phyloP scores from a whole-genome alignment of 2,797 vertebrate species.

The Helarctos malayanus region DNA sequence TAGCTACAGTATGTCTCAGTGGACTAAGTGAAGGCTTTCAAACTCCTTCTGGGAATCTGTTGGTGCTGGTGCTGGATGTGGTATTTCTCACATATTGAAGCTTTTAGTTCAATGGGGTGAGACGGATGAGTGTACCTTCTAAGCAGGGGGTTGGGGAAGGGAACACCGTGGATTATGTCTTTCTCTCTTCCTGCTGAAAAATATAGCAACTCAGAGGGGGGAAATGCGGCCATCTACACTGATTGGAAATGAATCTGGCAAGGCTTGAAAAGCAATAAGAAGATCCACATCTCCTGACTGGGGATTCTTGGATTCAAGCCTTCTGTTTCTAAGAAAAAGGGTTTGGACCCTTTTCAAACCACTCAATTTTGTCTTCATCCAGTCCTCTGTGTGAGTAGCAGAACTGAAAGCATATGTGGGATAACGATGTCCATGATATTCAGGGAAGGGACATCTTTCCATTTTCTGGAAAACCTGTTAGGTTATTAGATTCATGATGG shows the following conservation, averaged over 20 bases:
- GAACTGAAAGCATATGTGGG: neutral
- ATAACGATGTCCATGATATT: neutral
- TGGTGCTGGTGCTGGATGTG: neutral
- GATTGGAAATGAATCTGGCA: neutral
- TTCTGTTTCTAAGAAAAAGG: slow-evolving; percentile 10
- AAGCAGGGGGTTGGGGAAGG: neutral
- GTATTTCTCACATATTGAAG: neutral
- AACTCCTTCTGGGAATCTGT: neutral
- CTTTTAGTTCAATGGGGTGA: neutral
- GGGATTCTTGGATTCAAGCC: neutral
- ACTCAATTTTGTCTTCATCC: neutral
- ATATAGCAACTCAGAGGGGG: neutral
- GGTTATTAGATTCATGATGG: neutral
- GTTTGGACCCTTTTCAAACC: neutral
- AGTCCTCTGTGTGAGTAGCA: neutral
- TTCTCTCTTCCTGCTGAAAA: neutral
- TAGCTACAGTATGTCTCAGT: neutral
- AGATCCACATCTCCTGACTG: neutral
- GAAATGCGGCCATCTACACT: neutral
- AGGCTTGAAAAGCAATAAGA: neutral
- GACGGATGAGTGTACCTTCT: neutral
- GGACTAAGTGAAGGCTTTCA: neutral
- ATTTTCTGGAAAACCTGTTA: neutral
- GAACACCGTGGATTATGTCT: neutral
- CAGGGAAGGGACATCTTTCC: neutral